Evolutionary conservation across 2,113 vertebrate genomes (phyloP).

Genomic region (Nannobrachium achirus): DNA sequence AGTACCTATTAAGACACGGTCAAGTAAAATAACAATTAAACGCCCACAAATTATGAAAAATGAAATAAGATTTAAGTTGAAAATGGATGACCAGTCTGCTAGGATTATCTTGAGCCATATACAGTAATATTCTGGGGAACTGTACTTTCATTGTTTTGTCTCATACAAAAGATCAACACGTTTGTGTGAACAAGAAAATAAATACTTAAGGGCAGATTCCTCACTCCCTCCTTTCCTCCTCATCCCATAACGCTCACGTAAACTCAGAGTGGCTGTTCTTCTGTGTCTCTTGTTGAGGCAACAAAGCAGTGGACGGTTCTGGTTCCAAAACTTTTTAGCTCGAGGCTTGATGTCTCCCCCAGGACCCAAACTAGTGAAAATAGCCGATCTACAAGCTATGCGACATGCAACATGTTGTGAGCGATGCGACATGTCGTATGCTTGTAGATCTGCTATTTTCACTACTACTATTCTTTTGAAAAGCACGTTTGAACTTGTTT

Average conservation of each 20-base stretch:
- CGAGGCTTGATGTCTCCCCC: too few species aligned
- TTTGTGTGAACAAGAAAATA: not conserved
- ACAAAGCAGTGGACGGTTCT: too few species aligned
- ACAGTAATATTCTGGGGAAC: not conserved
- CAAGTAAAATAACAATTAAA: not conserved
- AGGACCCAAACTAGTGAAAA: too few species aligned
- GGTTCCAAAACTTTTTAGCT: too few species aligned
- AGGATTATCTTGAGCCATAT: not conserved
- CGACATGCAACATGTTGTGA: too few species aligned
- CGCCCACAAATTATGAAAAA: too few species aligned
- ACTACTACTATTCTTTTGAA: too few species aligned
- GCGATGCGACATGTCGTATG: too few species aligned
- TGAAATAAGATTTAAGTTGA: not conserved
- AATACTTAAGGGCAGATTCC: slow-evolving; percentile 18
- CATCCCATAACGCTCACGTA: slow-evolving; percentile 36
- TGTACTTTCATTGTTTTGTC: slow-evolving; percentile 3
- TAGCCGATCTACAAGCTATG: too few species aligned
- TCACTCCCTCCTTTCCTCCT: slow-evolving; percentile 9
- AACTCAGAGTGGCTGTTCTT: slow-evolving; percentile 33
- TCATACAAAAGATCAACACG: slow-evolving; percentile 26
- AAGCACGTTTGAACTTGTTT: too few species aligned
- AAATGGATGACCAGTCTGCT: not conserved
- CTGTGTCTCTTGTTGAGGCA: slow-evolving; percentile 34
- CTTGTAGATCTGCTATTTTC: too few species aligned
- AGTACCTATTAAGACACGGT: not conserved